Base-by-base conservation (phyloP, 2,888 invertebrate species). In the Malthinus flaveolus region DNA sequence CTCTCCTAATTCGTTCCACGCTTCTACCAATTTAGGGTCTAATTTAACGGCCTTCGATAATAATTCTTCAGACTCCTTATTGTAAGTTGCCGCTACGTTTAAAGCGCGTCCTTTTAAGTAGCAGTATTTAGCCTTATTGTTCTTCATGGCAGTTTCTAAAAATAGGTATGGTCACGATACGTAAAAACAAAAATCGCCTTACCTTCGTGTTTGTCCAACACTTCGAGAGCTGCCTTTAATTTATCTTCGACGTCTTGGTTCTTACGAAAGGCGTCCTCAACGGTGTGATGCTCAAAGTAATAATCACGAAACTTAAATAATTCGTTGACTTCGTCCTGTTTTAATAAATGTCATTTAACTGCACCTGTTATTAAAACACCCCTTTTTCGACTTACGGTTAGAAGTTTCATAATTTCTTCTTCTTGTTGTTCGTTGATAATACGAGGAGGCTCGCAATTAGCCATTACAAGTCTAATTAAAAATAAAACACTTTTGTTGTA, bases 1-100 rank as follows among this genome's bases (percentile, higher is more conserved):
- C 76, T 93, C 93, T 0, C 95, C 95, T 0, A 95, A 81, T 74
- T 93, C 90, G 73, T 93, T 93, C 94, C 94, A 95, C 0, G 93
- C 93, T 51, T 89, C 88, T 0, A 90, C 85, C 52, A 90, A 78
- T 66, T 87, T 88, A 1, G 93, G 92, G 72, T 93, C 89, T 36
- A 94, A 79, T 75, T 95, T 95, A 0, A 94, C 89, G 3, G 94
- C 88, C 75, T 90, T 91, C 47, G 91, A 89, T 44, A 95, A 80
- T 48, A 86, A 82, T 68, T 89, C 89, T 61, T 89, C 87, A 0
- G 91, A 90, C 68, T 87, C 83, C 10, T 84, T 82, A 68, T 86
- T 86, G 71, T 87, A 90, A 32, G 83, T 82, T 1, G 87, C 82
- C 23, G 83, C 79, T 1, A 91, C 86, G 76, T 94, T 94, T 65